A percentile compares a stretch with the other conserved stretches of the same genome.
These are phyloP conservation scores for Campoplex capitator DNA, from an alignment of 2,888 invertebrate genomes.

Conservation along the genomic window DNA sequence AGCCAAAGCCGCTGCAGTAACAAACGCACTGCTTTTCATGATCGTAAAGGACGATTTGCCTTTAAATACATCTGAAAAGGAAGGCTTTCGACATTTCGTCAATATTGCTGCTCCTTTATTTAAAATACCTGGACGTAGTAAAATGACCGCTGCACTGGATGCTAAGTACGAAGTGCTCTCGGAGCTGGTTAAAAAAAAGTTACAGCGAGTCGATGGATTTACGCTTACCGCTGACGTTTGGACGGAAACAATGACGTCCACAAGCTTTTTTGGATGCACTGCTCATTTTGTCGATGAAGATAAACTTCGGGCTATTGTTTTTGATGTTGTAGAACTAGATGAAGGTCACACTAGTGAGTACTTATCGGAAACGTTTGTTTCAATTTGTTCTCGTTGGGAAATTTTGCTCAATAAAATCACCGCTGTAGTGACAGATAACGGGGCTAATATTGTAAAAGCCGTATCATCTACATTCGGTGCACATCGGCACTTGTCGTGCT, in stretches of 20 bases:
- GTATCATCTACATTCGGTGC: conserved; percentile 61
- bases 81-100: conserved; percentile 56
- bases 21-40: conserved; percentile 57
- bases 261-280: conserved; percentile 66
- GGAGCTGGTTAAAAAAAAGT: conserved; percentile 44
- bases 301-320: conserved; percentile 41
- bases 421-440: conserved; percentile 69
- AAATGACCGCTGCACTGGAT: conserved; percentile 54
- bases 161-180: conserved; percentile 57
- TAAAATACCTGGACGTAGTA: conserved; percentile 46
- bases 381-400: conserved; percentile 56
- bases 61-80: conserved; percentile 55
- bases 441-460: conserved; percentile 68
- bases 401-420: conserved; percentile 61
- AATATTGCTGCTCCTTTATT: conserved; percentile 41
- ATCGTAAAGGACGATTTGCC: conserved; percentile 61
- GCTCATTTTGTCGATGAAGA: conserved; percentile 55
- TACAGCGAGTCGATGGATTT: conserved; percentile 30
- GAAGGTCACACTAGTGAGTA: conserved; percentile 66
- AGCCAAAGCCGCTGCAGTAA: conserved; percentile 38
- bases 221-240: conserved; percentile 68
- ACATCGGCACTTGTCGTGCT: conserved; percentile 68
- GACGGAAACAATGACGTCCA: conserved; percentile 65
- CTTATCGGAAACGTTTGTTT: conserved; percentile 34
- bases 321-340: conserved; percentile 54